These are phyloP conservation scores for Paedocypris sp. DNA, from an alignment of 2,113 vertebrate species.

Conservation along the genomic window DNA sequence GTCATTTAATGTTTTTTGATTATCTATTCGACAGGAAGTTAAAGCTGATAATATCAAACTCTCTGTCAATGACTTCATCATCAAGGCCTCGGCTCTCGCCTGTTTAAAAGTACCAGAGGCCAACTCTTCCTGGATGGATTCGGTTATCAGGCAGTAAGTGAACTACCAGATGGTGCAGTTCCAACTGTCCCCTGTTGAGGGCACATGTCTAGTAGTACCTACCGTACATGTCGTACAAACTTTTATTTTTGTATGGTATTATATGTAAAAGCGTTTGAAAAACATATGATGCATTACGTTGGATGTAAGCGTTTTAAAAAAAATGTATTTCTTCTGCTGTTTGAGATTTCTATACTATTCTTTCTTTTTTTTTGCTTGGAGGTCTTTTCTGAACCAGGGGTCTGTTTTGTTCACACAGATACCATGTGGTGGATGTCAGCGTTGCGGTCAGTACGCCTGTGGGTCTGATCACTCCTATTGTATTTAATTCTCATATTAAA, in stretches of 20 bases:
- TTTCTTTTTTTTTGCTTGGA: too few relatives aligned
- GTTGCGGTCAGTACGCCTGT: slow-evolving; percentile 86
- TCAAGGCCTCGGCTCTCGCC: slow-evolving; percentile 90
- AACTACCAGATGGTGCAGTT: neutral
- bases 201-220: neutral
- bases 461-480: slow-evolving; percentile 95
- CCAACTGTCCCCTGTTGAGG: neutral
- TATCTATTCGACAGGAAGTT: too few relatives aligned
- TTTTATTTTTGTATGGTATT: too few relatives aligned
- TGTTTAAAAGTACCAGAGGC: slow-evolving; percentile 95
- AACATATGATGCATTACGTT: too few relatives aligned
- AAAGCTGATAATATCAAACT: slow-evolving; percentile 79
- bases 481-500: slow-evolving; percentile 90
- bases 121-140: slow-evolving; percentile 97
- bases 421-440: slow-evolving; percentile 88
- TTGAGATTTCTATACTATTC: too few relatives aligned
- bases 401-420: slow-evolving; percentile 61
- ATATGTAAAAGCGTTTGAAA: too few relatives aligned
- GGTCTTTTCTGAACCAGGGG: too few relatives aligned
- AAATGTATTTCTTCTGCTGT: too few relatives aligned
- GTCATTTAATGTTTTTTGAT: too few relatives aligned
- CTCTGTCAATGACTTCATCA: slow-evolving; percentile 95
- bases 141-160: slow-evolving; percentile 94
- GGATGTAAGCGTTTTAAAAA: too few relatives aligned
- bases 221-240: too few relatives aligned